Percentiles rank a stretch among this genome's conserved stretches.
phyloP scores from a whole-genome alignment of 2,113 vertebrate genomes.

The Grallaria varia region DNA sequence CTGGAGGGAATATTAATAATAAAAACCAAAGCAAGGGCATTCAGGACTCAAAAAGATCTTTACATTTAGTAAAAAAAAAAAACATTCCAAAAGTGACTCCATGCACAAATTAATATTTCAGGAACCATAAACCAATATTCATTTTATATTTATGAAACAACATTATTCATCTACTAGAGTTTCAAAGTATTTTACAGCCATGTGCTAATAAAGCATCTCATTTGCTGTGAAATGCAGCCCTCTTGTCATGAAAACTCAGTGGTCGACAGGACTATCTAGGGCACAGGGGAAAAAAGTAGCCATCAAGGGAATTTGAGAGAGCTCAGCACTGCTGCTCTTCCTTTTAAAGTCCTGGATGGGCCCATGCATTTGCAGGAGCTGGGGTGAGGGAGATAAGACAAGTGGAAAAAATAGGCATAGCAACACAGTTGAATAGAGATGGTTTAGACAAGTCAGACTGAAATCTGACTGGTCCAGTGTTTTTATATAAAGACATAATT shows the following conservation, averaged over 20 bases:
- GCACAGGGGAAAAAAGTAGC: neutral
- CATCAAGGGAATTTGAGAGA: neutral
- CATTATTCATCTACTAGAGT: slow-evolving; percentile 36
- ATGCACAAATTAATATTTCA: slow-evolving; percentile 63
- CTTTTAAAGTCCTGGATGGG: neutral
- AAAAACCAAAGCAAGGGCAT: slow-evolving; percentile 57
- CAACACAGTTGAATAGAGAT: neutral
- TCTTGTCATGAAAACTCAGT: neutral
- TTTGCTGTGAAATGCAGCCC: slow-evolving; percentile 2
- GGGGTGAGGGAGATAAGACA: neutral
- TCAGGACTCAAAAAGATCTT: slow-evolving; percentile 8
- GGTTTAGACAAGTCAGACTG: neutral
- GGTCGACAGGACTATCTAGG: neutral
- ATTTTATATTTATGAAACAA: slow-evolving; percentile 64
- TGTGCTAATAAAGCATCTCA: neutral
- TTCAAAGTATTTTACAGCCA: slow-evolving; percentile 12
- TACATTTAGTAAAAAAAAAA: slow-evolving; percentile 22
- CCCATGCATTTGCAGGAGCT: neutral
- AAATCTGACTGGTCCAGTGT: neutral
- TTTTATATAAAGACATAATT: neutral
- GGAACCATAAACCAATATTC: slow-evolving; percentile 57
- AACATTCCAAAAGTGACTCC: slow-evolving; percentile 25
- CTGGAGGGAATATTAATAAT: slow-evolving; percentile 50
- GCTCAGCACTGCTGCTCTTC: neutral
- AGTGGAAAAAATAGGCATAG: neutral